phyloP scores from a whole-genome alignment of 1,140 invertebrate species.

The Neoseiulus cucumeris region DNA sequence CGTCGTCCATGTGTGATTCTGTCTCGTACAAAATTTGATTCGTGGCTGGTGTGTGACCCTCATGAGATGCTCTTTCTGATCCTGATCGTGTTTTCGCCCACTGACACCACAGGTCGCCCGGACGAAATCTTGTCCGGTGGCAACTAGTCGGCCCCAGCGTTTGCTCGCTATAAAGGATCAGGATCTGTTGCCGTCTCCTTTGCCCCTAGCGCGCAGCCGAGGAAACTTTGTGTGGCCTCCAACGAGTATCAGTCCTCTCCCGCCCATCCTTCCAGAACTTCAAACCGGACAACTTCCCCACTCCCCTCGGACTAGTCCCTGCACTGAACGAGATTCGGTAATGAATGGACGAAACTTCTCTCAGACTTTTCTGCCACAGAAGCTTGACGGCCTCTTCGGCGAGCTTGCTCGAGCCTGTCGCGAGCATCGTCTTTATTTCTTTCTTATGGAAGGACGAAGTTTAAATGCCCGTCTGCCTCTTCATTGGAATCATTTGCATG shows the following conservation, averaged over 20 bases:
- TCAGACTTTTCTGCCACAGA: background rate
- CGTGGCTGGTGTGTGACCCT: too few species aligned
- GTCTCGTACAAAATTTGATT: too few species aligned
- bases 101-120: background rate
- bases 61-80: too few species aligned
- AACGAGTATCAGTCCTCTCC: background rate
- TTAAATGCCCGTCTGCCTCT: too few species aligned
- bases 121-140: constrained; percentile 5
- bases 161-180: background rate
- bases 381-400: background rate
- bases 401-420: too few species aligned
- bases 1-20: too few species aligned
- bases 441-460: too few species aligned
- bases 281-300: too few species aligned
- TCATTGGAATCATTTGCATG: too few species aligned
- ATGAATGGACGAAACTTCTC: background rate
- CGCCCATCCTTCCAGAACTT: background rate
- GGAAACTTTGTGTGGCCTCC: constrained; percentile 4
- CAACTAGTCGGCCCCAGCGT: background rate
- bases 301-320: background rate
- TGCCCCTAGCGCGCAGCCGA: background rate
- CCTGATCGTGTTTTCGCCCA: too few species aligned
- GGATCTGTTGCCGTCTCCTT: background rate
- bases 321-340: constrained; percentile 8
- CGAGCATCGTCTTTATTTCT: too few species aligned